Evolutionary conservation across 2,888 invertebrate genomes (phyloP).

Genomic region (Latrodectus hesperus): DNA sequence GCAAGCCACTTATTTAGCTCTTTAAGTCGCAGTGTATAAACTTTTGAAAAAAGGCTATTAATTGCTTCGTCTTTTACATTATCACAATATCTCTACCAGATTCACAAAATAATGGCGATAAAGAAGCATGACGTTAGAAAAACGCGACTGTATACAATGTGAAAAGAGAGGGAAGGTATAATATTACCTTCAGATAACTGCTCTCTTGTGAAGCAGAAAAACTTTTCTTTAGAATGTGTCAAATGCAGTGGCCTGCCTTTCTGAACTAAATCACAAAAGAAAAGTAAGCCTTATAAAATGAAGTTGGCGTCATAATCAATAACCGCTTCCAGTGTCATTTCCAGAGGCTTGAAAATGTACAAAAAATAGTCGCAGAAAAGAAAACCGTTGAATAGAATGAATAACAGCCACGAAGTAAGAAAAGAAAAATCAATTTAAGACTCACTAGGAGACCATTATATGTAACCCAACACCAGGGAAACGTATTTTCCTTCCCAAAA

Average conservation of each 20-base stretch:
- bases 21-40: too few species aligned
- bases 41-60: not conserved
- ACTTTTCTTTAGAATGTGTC: constrained; percentile 29
- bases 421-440: constrained; percentile 39
- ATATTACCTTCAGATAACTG: constrained; percentile 46
- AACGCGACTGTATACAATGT: not conserved
- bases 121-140: not conserved
- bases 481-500: constrained; percentile 44
- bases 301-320: constrained; percentile 46
- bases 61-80: not conserved
- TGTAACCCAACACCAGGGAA: constrained; percentile 32
- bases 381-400: constrained; percentile 45
- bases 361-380: constrained; percentile 29
- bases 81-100: not conserved
- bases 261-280: constrained; percentile 51
- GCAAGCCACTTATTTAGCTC: too few species aligned
- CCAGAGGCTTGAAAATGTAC: constrained; percentile 7
- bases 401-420: constrained; percentile 26
- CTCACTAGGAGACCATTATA: constrained; percentile 43
- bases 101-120: not conserved
- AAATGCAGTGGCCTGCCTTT: constrained; percentile 25
- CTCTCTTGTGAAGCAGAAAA: constrained; percentile 41
- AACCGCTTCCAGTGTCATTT: constrained; percentile 44
- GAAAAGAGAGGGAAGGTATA: constrained; percentile 15
- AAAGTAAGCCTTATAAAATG: constrained; percentile 56